A percentile compares a stretch with the other conserved stretches of the same genome.
phyloP scores from a whole-genome alignment of 2,113 vertebrate genomes.

The Brachyistius frenatus region DNA sequence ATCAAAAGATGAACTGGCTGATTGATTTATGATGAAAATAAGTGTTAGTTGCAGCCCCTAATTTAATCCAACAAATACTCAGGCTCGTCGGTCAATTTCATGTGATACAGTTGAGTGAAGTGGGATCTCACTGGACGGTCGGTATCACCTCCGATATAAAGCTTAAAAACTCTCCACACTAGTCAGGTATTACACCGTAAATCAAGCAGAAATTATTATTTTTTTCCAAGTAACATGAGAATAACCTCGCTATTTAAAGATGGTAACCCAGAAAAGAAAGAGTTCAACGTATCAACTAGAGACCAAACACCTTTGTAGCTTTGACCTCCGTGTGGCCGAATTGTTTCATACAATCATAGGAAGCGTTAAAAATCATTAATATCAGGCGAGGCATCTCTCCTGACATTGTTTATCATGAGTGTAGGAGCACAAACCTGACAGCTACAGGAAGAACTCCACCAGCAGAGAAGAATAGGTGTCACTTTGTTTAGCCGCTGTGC shows the following conservation, averaged over 20 bases:
- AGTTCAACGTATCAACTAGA: conserved; percentile 31
- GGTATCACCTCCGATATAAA: too few species aligned
- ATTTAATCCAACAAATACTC: too few species aligned
- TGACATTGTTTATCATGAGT: conserved; percentile 56
- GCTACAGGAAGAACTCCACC: conserved; percentile 47
- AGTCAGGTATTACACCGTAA: too few species aligned
- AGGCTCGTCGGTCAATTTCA: too few species aligned
- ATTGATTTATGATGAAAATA: too few species aligned
- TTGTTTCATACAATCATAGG: conserved; percentile 76
- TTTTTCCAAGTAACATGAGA: too few species aligned
- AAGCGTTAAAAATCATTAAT: conserved; percentile 71
- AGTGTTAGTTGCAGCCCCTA: too few species aligned
- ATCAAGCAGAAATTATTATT: too few species aligned
- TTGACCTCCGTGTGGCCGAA: conserved; percentile 55
- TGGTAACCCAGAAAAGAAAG: neutral
- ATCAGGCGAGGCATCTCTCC: conserved; percentile 61
- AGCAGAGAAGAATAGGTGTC: conserved; percentile 65
- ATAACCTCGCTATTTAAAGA: neutral
- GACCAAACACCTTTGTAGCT: conserved; percentile 22
- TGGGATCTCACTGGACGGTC: too few species aligned
- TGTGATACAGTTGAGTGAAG: too few species aligned
- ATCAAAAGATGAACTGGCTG: too few species aligned
- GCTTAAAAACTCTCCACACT: too few species aligned
- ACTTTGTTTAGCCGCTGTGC: conserved; percentile 8
- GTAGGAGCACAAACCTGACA: conserved; percentile 30